A percentile compares a stretch with the other conserved stretches of the same genome.
Evolutionary conservation across 2,888 invertebrate species (phyloP).

Genomic region (Anorthoa munda): DNA sequence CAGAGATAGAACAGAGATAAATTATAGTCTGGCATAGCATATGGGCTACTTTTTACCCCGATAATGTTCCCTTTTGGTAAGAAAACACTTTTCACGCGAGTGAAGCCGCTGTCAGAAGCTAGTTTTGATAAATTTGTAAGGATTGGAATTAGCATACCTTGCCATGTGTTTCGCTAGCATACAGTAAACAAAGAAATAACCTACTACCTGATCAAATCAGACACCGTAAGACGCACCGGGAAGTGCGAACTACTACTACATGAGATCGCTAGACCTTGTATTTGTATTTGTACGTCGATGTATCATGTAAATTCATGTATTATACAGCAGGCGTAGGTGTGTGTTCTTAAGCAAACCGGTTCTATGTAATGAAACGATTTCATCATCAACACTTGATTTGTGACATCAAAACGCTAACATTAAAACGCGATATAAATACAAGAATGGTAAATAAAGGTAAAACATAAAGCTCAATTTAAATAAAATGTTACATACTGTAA

Average conservation of each 20-base stretch:
- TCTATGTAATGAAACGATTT: constrained; percentile 31
- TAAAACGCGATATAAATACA: not conserved
- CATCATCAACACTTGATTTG: constrained; percentile 35
- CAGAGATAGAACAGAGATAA: too few species aligned
- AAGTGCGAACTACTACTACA: constrained; percentile 42
- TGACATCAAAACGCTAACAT: constrained; percentile 31
- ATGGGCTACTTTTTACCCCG: too few species aligned
- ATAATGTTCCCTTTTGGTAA: too few species aligned
- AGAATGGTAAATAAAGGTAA: not conserved
- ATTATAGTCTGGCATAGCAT: too few species aligned
- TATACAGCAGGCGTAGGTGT: constrained; percentile 7
- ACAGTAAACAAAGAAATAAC: constrained; percentile 34
- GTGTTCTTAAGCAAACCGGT: constrained; percentile 36
- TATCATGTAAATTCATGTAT: constrained; percentile 31
- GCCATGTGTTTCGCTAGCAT: constrained; percentile 8
- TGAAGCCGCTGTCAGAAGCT: too few species aligned
- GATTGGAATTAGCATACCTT: not conserved
- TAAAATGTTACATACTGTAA: not conserved
- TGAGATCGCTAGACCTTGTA: constrained; percentile 42
- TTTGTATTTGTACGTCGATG: constrained; percentile 22
- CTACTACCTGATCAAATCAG: constrained; percentile 19
- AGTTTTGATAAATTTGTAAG: not conserved
- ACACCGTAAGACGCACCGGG: constrained; percentile 48
- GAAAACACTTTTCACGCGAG: too few species aligned
- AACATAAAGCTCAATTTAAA: not conserved